Conservation (phyloP, 92 coral and sea anemone genomes). For the Umimayanthus kanabou region DNA sequence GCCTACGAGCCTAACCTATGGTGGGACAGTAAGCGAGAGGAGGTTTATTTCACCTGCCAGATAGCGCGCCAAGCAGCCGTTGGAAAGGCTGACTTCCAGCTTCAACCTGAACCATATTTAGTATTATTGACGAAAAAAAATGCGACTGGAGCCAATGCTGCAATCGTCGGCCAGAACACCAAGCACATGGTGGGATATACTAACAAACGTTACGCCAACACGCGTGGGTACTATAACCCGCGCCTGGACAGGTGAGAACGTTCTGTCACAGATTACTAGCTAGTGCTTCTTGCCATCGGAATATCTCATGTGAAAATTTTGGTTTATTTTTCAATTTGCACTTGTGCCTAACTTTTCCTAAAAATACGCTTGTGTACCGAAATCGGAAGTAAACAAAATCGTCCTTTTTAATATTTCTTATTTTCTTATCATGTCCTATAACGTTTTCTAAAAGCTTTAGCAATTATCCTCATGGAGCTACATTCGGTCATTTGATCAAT, state of each 20-base stretch:
- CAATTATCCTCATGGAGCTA: no score
- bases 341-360: background rate
- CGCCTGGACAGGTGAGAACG: slow-evolving; percentile 75
- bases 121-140: slow-evolving; percentile 73
- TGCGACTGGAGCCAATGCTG: slow-evolving; percentile 75
- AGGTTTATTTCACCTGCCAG: slow-evolving; percentile 80
- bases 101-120: slow-evolving; percentile 51
- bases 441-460: no score
- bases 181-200: slow-evolving; percentile 88
- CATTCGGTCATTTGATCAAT: no score
- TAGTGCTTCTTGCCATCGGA: background rate
- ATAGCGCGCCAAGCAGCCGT: slow-evolving; percentile 63
- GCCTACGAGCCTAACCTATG: slow-evolving; percentile 81
- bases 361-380: background rate
- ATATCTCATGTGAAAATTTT: background rate
- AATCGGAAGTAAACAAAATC: no score
- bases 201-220: slow-evolving; percentile 64
- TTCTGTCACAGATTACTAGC: no score
- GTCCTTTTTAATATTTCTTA: no score
- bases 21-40: slow-evolving; percentile 75
- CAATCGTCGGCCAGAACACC: slow-evolving; percentile 49
- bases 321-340: background rate
- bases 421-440: no score
- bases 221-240: slow-evolving; percentile 80
- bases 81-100: slow-evolving; percentile 28